Conservation (phyloP, 2,113 vertebrate genomes). For the Entomyzon cyanotis region DNA sequence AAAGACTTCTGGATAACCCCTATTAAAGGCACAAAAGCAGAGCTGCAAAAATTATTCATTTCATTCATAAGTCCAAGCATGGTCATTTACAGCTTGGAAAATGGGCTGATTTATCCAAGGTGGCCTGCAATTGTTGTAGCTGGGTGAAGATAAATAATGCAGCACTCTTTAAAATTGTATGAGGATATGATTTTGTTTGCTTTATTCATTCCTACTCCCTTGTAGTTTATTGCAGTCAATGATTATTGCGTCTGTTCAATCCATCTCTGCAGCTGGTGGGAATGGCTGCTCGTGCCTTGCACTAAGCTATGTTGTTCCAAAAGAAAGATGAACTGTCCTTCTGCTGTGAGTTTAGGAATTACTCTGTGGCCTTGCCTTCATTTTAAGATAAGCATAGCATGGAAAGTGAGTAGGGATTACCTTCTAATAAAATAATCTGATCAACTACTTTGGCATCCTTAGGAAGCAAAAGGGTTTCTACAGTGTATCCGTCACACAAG, state of each 20-base stretch:
- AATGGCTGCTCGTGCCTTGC: rapidly evolving
- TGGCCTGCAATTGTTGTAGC: neutral
- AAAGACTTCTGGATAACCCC: neutral
- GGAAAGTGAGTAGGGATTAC: neutral
- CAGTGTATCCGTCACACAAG: neutral
- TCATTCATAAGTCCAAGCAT: neutral
- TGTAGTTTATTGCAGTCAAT: slow-evolving; percentile 11
- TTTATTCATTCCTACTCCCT: neutral
- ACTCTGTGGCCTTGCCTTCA: neutral
- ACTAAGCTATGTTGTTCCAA: neutral
- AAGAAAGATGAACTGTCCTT: neutral
- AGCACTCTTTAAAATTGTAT: slow-evolving; percentile 42
- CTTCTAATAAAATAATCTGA: neutral
- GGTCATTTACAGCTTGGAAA: slow-evolving; percentile 4
- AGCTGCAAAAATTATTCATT: neutral
- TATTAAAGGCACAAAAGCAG: neutral
- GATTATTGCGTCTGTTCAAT: neutral
- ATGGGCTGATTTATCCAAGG: neutral
- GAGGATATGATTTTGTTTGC: neutral
- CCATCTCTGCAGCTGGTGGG: neutral
- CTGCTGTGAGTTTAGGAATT: neutral
- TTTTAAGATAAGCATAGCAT: neutral
- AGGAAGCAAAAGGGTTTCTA: neutral
- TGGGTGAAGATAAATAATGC: slow-evolving; percentile 31
- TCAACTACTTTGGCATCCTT: neutral